These are phyloP conservation scores for Plusia festucae DNA, from an alignment of 2,888 invertebrate species.

Conservation along the genomic window DNA sequence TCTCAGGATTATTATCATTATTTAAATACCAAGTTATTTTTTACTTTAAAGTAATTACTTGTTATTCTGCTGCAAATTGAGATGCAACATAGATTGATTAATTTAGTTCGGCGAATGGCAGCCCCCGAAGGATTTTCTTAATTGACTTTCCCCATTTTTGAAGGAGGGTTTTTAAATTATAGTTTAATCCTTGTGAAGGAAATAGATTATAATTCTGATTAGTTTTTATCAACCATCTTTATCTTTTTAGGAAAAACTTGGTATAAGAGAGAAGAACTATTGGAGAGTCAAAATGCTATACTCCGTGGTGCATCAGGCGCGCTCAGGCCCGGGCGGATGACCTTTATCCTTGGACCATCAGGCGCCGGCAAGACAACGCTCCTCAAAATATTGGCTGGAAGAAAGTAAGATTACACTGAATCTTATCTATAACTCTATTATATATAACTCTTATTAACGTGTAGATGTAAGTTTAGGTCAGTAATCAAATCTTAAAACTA, in stretches of 20 bases:
- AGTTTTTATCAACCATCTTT: conserved; percentile 5
- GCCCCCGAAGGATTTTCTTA: too few relatives aligned
- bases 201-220: not conserved
- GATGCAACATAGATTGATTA: too few relatives aligned
- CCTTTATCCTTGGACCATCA: conserved; percentile 92
- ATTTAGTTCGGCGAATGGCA: too few relatives aligned
- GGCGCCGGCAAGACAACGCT: conserved; percentile 94
- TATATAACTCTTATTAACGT: too few relatives aligned
- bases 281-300: conserved; percentile 74
- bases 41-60: not conserved
- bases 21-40: not conserved
- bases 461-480: too few relatives aligned
- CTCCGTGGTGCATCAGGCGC: conserved; percentile 89
- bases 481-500: too few relatives aligned
- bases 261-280: conserved; percentile 42
- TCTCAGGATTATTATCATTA: not conserved
- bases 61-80: too few relatives aligned
- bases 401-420: conserved; percentile 88
- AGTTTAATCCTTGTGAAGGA: too few relatives aligned
- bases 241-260: conserved; percentile 57
- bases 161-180: too few relatives aligned
- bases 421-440: not conserved
- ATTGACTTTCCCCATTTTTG: too few relatives aligned
- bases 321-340: conserved; percentile 90
- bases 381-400: conserved; percentile 92